phyloP scores from a whole-genome alignment of 2,888 invertebrate species.

The Apodemia zela region DNA sequence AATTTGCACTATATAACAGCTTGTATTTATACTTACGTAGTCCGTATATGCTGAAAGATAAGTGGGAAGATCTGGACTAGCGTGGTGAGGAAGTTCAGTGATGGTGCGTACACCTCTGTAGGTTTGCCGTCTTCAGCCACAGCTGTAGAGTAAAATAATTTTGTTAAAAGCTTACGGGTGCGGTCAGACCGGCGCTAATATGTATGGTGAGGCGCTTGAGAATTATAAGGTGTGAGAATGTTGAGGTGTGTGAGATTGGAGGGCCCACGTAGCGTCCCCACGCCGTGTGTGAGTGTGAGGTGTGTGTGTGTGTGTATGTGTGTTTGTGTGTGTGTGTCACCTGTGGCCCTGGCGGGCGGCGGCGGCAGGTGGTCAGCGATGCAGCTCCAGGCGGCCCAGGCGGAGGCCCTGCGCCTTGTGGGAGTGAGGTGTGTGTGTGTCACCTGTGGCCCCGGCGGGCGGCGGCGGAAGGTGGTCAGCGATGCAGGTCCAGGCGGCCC shows the following conservation, averaged over 20 bases:
- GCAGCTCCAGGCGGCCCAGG: conserved; percentile 93
- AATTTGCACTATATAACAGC: too few species aligned
- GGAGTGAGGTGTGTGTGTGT: not conserved
- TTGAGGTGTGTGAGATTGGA: too few species aligned
- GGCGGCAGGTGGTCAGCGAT: conserved; percentile 83
- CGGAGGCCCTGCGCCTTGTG: too few species aligned
- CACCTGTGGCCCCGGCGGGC: conserved; percentile 26
- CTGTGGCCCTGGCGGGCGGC: conserved; percentile 28
- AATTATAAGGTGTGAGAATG: too few species aligned
- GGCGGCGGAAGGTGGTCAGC: conserved; percentile 76
- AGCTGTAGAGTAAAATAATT: conserved; percentile 27
- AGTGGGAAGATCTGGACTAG: conserved; percentile 97
- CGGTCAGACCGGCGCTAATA: too few species aligned
- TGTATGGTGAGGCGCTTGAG: too few species aligned
- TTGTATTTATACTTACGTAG: conserved; percentile 71
- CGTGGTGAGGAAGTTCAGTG: conserved; percentile 95
- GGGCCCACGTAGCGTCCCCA: too few species aligned
- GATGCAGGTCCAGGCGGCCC: conserved; percentile 93
- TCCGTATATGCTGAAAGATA: conserved; percentile 93
- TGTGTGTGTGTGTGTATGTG: too few species aligned
- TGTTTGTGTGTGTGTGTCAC: not conserved
- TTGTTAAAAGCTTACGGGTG: not conserved
- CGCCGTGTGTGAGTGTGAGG: too few species aligned
- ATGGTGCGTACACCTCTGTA: conserved; percentile 86
- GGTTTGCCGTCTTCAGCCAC: conserved; percentile 74